Evolutionary conservation across 2,113 vertebrate genomes (phyloP), one percentile per base, ranked within the genome.

Genomic region (Hassar affinis): DNA sequence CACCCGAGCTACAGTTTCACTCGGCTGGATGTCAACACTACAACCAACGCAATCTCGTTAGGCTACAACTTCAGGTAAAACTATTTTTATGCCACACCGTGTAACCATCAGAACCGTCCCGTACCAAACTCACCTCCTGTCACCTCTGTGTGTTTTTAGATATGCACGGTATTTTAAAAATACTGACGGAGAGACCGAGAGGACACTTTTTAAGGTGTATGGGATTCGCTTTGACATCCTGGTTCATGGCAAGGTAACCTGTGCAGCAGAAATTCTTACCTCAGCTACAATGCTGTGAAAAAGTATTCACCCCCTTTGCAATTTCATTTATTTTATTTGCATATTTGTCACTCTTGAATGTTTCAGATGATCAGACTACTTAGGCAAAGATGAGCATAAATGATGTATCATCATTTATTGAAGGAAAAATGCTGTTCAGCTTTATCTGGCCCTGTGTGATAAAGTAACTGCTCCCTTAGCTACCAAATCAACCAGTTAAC

Each of bases 41-140:
- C 85, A 30, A 90, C 91, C 82, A 90, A 89, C 0, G 93, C 94
- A 11, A 45, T 95, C n/a, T 92, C 94, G 74, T 87, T 90, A 0
- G 97, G 97, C 10, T 97, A 96, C 89, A 98, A 96, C 90, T 98
- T 97, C 93, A 97, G 97, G 97, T 97, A 85, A 85, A 25, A 20
- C 22, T 66, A 18, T 33, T 49, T 2, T 49, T 78, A 74, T 1
- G 18, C 14, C 9, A 12, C 33, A 8, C 57, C 14, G 57, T 35
- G 49, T 33, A 4, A 49, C 12, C 56, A 52, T 6, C 7, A 49
- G 45, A 66, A 52, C 4, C 7, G 12, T 8, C 33, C 1, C 56
- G 51, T 11, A 18, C 47, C 6, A 14, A 3, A 47, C 14, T n/a
- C 20, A 7, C 57, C 18, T 78, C 11, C 7, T 25, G n/a, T 81